A percentile compares a stretch with the other conserved stretches of the same genome.
These are phyloP conservation scores for Sinohyriopsis cumingii DNA, from an alignment of 2,888 invertebrate species.

Conservation along the genomic window DNA sequence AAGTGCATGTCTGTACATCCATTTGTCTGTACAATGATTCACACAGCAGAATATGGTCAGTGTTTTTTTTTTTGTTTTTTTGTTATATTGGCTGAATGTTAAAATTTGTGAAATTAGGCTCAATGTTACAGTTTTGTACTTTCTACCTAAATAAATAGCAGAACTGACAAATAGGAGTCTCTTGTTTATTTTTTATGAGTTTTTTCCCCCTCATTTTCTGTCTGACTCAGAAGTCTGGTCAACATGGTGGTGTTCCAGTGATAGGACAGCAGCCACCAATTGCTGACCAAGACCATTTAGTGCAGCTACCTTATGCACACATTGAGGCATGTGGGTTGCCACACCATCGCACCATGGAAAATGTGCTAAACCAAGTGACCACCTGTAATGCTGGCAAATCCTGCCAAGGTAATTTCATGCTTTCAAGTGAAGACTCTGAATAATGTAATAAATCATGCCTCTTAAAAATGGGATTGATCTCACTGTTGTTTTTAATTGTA, in stretches of 20 bases:
- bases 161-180: too few species aligned
- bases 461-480: neutral
- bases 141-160: too few species aligned
- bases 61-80: too few species aligned
- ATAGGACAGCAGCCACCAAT: conserved; percentile 41
- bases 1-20: too few species aligned
- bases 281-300: conserved; percentile 96
- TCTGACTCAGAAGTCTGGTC: neutral
- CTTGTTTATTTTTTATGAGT: too few species aligned
- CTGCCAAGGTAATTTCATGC: conserved; percentile 66
- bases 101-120: too few species aligned
- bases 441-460: neutral
- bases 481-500: too few species aligned
- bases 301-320: conserved; percentile 93
- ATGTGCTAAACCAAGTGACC: conserved; percentile 98
- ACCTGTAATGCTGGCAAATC: conserved; percentile 89
- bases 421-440: neutral
- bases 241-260: conserved; percentile 7
- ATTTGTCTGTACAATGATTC: too few species aligned
- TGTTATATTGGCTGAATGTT: too few species aligned
- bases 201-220: too few species aligned
- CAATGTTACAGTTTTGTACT: too few species aligned
- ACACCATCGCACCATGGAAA: conserved; percentile 99
- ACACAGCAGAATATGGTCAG: too few species aligned
- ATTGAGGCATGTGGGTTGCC: conserved; percentile 92